Base-by-base conservation (phyloP, 1,140 invertebrate species). In the Philotrypesis tridentata region DNA sequence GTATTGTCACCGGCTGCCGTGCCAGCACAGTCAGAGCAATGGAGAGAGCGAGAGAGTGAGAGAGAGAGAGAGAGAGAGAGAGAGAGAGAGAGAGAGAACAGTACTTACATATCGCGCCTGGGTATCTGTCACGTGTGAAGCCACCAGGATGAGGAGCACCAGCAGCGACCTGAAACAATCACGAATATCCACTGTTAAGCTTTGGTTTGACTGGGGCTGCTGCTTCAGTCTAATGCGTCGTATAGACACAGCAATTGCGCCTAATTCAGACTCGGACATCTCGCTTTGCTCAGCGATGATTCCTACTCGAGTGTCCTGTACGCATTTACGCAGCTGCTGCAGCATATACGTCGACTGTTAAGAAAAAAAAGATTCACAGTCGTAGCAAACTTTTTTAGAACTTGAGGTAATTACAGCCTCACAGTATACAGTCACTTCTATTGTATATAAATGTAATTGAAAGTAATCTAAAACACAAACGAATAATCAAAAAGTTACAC, bases 121-220 rank as follows among this genome's bases (percentile, higher is more conserved):
- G 68, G 83, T 87, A 65, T 88, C 85, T 84, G 85, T 84, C 75
- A 91, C 80, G 63, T 89, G 87, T 78, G 87, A 82, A 23, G 87
- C 85, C 86, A 88, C 84, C 65, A 92, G 84, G 82, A 90, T 89
- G 86, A 92, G 81, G 78, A 92, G 85, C 78, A 92, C 87, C 89
- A 90, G 90, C 90, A 91, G 89, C 88, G 87, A 92, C 89, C 91
- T 92, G 89, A 67, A 92, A 92, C 73, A 83, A 79, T 83, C 70
- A 78, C 7, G 81, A 80, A 65, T 65, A 60, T 48, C 25, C 29
- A 63, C n/a, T 63, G 40, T 71, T 68, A 82, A 65, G 55, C 73
- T 65, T 33, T 21, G 25, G 25, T 17, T 55, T 7, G 48, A 71
- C 68, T 55, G 29, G 21, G 1, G 48, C 4, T 6, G 48, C 48